phyloP scores from a whole-genome alignment of 2,113 vertebrate species.

The Argyrosomus japonicus region DNA sequence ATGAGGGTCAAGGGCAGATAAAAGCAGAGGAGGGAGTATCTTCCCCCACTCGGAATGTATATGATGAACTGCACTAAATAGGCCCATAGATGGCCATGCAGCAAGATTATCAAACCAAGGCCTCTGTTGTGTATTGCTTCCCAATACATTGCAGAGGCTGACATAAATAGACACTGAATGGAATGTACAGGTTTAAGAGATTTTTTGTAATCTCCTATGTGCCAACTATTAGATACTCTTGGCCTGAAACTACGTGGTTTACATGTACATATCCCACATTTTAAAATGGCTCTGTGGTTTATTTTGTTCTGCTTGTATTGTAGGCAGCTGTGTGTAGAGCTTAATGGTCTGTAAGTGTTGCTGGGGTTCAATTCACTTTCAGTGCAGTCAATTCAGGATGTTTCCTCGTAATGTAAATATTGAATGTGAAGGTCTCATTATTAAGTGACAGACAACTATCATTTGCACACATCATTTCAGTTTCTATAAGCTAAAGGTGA shows the following conservation, averaged over 20 bases:
- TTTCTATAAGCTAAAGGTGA: slow-evolving; percentile 61
- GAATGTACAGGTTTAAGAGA: slow-evolving; percentile 71
- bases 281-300: slow-evolving; percentile 25
- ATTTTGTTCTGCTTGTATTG: slow-evolving; percentile 46
- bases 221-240: slow-evolving; percentile 83
- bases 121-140: slow-evolving; percentile 17
- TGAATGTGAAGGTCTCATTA: slow-evolving; percentile 29
- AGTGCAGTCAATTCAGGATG: slow-evolving; percentile 15
- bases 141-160: slow-evolving; percentile 28
- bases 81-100: neutral
- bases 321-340: slow-evolving; percentile 41
- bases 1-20: neutral
- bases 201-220: slow-evolving; percentile 77
- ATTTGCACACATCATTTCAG: slow-evolving; percentile 56
- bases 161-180: slow-evolving; percentile 35
- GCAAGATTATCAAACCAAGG: neutral
- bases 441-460: slow-evolving; percentile 12
- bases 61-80: slow-evolving; percentile 35
- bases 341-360: slow-evolving; percentile 54
- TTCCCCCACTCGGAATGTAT: slow-evolving; percentile 27
- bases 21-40: neutral
- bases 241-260: slow-evolving; percentile 72
- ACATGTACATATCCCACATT: slow-evolving; percentile 70
- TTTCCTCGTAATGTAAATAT: slow-evolving; percentile 52
- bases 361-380: slow-evolving; percentile 20